Evolutionary conservation across 2,888 invertebrate species (phyloP), one percentile per base, ranked within the genome.

Genomic region (Aproaerema taeniolella): DNA sequence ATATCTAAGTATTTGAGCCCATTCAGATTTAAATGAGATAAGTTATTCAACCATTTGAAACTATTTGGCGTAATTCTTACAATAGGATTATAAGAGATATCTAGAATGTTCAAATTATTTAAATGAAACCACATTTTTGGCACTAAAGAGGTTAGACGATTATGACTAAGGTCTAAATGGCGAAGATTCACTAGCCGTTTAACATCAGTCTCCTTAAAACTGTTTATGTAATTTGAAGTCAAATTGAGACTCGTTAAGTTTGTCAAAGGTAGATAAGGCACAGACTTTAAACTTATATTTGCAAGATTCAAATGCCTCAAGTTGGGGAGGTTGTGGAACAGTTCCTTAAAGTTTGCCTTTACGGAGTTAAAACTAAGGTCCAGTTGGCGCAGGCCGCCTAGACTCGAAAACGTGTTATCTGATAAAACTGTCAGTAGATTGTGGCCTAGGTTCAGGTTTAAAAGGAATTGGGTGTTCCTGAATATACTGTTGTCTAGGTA

Each of bases 401-500:
- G 88, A 61, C 94, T 93, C 14, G 93, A 93, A 71, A 96, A 96
- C 12, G 95, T 95, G 69, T 95, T 95, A 77, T 96, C 96, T 2
- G 95, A 95, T 49, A 96, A 77, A 47, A 95, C 93, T 11, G 93
- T 93, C 45, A 96, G 87, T 60, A 93, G 91, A 78, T 96, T 96
- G 61, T 90, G 89, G 31, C 93, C 92, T 61, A 96, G 78, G 78
- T 94, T 93, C 41, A 96, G 83, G 53, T 90, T 91, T 41, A 93
- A 89, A 31, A 96, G 80, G 67, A 92, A 93, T 38, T 95, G 93
- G 17, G 93, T 93, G 58, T 93, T 92, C 29, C 94, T 91, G 64
- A 96, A 95, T 79, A 95, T 94, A 45, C 93, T 95, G 53, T 93
- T 93, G 71, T 96, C 96, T 52, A 96, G 87, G 67, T 95, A 95